Conservation (phyloP, 2,888 invertebrate species). For the Globia sparganii region DNA sequence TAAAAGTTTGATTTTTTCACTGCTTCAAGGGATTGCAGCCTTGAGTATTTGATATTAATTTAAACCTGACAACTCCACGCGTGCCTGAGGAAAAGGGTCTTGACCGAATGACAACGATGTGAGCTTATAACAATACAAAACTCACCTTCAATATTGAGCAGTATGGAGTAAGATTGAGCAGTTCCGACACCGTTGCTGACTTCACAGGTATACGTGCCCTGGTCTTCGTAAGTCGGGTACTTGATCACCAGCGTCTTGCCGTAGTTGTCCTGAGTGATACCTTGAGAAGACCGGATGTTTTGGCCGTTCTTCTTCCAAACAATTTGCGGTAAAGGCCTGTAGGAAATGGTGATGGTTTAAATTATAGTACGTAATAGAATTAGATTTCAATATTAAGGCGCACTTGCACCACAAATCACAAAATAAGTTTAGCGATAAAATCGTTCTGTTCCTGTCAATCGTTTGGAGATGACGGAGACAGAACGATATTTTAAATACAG, state of each 20-base stretch:
- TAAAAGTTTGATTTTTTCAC: too few species aligned
- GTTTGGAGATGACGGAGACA: neutral
- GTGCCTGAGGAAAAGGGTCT: too few species aligned
- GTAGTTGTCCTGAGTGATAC: slow-evolving; percentile 96
- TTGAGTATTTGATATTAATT: too few species aligned
- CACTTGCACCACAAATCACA: neutral
- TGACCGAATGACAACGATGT: too few species aligned
- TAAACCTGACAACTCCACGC: too few species aligned
- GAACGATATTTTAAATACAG: neutral
- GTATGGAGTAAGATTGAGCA: slow-evolving; percentile 96
- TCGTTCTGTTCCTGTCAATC: neutral
- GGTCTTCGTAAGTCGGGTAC: slow-evolving; percentile 96
- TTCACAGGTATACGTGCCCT: slow-evolving; percentile 98
- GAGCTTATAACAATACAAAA: too few species aligned
- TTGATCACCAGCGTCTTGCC: slow-evolving; percentile 98
- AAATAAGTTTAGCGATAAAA: neutral
- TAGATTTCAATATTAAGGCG: neutral
- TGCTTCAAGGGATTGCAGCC: too few species aligned
- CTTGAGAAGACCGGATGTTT: slow-evolving; percentile 92
- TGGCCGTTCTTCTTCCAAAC: slow-evolving; percentile 97
- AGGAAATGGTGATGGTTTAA: slow-evolving; percentile 1
- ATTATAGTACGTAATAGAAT: neutral
- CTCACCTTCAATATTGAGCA: slow-evolving; percentile 93
- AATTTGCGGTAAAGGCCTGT: slow-evolving; percentile 97
- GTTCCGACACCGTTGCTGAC: slow-evolving; percentile 97